Evolutionary conservation across 2,888 invertebrate genomes (phyloP), one percentile per base, ranked within the genome.

Genomic region (Stramonita haemastoma): DNA sequence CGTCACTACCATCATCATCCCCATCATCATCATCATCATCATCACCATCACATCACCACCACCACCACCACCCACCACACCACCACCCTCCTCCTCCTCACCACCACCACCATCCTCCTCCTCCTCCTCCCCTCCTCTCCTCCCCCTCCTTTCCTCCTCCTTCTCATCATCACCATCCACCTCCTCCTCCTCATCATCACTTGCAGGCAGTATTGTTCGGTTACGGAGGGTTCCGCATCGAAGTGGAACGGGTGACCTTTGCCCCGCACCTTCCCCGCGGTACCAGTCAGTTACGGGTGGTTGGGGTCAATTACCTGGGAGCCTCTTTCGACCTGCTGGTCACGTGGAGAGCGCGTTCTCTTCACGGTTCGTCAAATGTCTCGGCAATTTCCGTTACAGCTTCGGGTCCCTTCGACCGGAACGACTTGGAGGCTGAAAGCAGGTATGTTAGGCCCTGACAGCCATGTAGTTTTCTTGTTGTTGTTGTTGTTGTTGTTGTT

Each of bases 161-260:
- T 2, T 13, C 60, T n/a, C 46, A 66, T 2, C 17, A 66, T 13
- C 66, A 22, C 66, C 66, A 17, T 26, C 19, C 2, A 2, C 66
- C 4, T 66, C 66, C 4, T 66, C 34, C 2, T 79, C 79, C 2
- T 46, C 79, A 32, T 17, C 34, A 17, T n/a, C 79, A 26, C 26
- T 60, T 96, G 5, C 96, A 96, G 92, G 91, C 94, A 6, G 90
- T 96, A 70, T 89, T 95, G 15, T 95, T 93, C 90, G 96, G 96
- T 6, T 96, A 95, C 91, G 95, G 93, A 22, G 96, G 96, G 11
- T 66, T 95, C 66, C 92, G 96, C n/a, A 89, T 93, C 15, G 89
- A 89, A 17, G 57, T 81, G 1, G 92, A 92, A 73, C 89, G 89
- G 26, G 90, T 93, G 17, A 89, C 91, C 46, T 87, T 93, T 77